Evolutionary conservation across 1,140 invertebrate species (phyloP).

Genomic region (Antheraea pernyi): DNA sequence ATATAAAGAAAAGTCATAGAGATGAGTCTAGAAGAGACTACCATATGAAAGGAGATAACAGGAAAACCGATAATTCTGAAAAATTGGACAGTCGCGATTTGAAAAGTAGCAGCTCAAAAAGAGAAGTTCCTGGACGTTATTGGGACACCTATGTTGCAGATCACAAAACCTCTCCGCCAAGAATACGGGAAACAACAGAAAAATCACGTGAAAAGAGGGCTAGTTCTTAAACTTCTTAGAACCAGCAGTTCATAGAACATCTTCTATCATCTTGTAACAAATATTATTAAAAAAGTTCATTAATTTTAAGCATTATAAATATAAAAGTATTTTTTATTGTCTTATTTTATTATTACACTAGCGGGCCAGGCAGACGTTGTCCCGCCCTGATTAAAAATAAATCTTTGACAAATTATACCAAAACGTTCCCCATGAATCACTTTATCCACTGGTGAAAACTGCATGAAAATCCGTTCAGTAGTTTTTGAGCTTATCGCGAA

Average conservation of each 20-base stretch:
- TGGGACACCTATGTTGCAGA: not conserved
- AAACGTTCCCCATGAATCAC: no score
- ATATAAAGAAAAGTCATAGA: not conserved
- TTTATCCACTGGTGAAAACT: no score
- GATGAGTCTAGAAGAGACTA: constrained; percentile 13
- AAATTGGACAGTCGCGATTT: not conserved
- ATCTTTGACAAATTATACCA: no score
- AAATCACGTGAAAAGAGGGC: constrained; percentile 15
- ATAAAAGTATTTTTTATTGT: not conserved
- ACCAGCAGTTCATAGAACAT: not conserved
- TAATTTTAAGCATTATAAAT: not conserved
- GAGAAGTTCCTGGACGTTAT: not conserved
- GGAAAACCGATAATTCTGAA: not conserved
- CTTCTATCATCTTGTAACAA: not conserved
- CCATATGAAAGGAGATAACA: constrained; percentile 11
- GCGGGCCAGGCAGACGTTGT: no score
- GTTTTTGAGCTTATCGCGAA: no score
- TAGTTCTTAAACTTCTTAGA: constrained; percentile 7
- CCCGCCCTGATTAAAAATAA: no score
- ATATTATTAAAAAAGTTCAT: not conserved
- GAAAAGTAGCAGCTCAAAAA: not conserved
- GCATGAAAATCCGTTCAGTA: no score
- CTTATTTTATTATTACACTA: not conserved
- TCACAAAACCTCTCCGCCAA: not conserved
- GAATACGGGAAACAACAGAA: constrained; percentile 1